These are phyloP conservation scores for Anthopleura xanthogrammica DNA, from an alignment of 92 coral and sea anemone species.

Conservation along the genomic window DNA sequence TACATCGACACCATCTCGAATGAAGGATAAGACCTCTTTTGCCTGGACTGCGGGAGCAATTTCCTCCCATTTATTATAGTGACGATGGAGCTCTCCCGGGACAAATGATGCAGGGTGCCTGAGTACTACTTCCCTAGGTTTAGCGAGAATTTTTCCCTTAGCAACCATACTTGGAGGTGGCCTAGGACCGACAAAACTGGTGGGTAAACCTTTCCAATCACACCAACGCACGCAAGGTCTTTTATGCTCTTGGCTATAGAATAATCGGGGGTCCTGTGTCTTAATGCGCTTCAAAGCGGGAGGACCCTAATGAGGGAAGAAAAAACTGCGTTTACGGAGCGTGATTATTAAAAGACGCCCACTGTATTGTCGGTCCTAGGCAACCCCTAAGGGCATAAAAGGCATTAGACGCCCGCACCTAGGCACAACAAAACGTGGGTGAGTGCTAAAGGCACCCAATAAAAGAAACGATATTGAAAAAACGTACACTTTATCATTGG, in stretches of 20 bases:
- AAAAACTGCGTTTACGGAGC: not conserved
- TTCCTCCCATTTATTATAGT: conserved; percentile 38
- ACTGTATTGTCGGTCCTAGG: conserved; percentile 52
- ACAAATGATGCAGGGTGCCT: conserved; percentile 46
- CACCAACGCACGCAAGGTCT: conserved; percentile 52
- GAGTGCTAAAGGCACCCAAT: not conserved
- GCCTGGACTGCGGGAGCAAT: conserved; percentile 41
- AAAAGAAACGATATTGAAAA: too few relatives aligned
- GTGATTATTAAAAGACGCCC: conserved; percentile 25
- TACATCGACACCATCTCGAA: too few relatives aligned
- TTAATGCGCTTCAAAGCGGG: conserved; percentile 39
- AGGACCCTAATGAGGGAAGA: conserved; percentile 22
- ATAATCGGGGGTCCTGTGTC: not conserved
- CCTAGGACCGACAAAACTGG: conserved; percentile 45
- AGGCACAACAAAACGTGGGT: not conserved
- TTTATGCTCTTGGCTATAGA: not conserved
- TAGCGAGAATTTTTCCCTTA: conserved; percentile 25
- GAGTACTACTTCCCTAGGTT: conserved; percentile 27
- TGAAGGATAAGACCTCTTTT: conserved; percentile 32
- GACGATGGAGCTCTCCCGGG: conserved; percentile 50
- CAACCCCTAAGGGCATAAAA: too few relatives aligned
- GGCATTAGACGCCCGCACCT: too few relatives aligned
- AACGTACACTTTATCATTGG: too few relatives aligned
- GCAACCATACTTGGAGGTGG: conserved; percentile 51
- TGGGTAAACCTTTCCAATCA: conserved; percentile 55